Evolutionary conservation across 2,888 invertebrate species (phyloP), one percentile per base, ranked within the genome.

Genomic region (Drosophila multiciliata): DNA sequence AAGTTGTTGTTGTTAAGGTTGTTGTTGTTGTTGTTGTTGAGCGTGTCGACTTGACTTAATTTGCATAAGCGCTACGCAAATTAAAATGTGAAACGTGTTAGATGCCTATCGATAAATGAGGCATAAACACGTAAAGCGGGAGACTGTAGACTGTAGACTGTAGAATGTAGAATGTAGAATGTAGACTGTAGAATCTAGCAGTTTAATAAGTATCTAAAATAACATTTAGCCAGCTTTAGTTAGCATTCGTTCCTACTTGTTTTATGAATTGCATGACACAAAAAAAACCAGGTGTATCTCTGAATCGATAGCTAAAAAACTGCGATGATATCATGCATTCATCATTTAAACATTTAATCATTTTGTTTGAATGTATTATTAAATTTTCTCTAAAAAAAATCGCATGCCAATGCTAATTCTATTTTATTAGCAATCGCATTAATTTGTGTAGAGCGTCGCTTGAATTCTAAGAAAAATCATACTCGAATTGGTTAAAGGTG

Each of bases 71-170:
- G 73, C 74, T 71, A 76, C 76, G 89, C 85, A 81, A 87, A 89
- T 87, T 79, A 79, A 81, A 89, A 60, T 61, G 85, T 73, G 72
- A 84, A 82, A 89, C 85, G 89, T 89, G 89, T 84, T 87, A 87
- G 85, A 89, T 84, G 66, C 70, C 67, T 85, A 89, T 89, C 89
- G 72, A 67, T 73, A 74, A 85, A 70, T 72, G 68, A 50, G 65
- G 49, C 78, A 81, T 80, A 55, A 59, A 64, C 78, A 78, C 78
- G 80, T 80, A 78, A 64, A 48, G 54, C 62, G 57, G 53, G 29
- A 33, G 23, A 40, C 38, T 11, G 11, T 3, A 17, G 17, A 26
- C 55, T 1, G n/a, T 9, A 17, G 20, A 15, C 29, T 12, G 29
- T n/a, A 33, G n/a, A 12, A 7, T 11, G 20, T 3, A 17, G n/a